Percentiles rank a stretch among this genome's conserved stretches.
Conservation (phyloP, 2,797 vertebrate genomes). For the Acanthurus tractus region DNA sequence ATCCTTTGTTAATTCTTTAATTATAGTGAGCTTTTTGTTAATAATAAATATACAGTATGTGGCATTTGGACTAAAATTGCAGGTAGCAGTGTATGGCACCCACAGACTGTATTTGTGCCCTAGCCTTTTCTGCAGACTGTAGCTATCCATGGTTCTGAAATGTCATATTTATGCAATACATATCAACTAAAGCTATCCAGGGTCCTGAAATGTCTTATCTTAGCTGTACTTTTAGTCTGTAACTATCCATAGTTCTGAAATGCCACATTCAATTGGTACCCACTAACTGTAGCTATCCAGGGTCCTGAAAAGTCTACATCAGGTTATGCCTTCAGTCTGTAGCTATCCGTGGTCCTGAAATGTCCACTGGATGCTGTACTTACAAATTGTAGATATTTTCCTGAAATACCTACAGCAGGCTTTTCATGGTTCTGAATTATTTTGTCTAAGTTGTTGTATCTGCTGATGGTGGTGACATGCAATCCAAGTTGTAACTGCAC, state of each 20-base stretch:
- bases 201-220: no score
- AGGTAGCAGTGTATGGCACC: background rate
- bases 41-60: background rate
- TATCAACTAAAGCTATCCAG: no score
- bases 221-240: background rate
- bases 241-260: conserved; percentile 1
- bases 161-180: no score
- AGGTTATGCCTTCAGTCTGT: background rate
- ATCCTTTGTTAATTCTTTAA: background rate
- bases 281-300: conserved; percentile 1
- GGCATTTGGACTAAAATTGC: background rate
- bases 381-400: no score
- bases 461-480: no score
- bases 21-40: background rate
- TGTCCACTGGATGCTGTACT: no score
- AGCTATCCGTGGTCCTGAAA: no score
- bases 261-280: rapidly evolving
- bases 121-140: background rate
- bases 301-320: background rate
- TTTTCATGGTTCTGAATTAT: no score
- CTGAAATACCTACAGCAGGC: no score
- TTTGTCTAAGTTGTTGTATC: no score
- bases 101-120: background rate
- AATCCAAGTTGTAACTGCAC: no score
- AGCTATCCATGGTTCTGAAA: background rate